These are phyloP conservation scores for Archips xylosteana DNA, from an alignment of 2,888 invertebrate genomes.

Conservation along the genomic window DNA sequence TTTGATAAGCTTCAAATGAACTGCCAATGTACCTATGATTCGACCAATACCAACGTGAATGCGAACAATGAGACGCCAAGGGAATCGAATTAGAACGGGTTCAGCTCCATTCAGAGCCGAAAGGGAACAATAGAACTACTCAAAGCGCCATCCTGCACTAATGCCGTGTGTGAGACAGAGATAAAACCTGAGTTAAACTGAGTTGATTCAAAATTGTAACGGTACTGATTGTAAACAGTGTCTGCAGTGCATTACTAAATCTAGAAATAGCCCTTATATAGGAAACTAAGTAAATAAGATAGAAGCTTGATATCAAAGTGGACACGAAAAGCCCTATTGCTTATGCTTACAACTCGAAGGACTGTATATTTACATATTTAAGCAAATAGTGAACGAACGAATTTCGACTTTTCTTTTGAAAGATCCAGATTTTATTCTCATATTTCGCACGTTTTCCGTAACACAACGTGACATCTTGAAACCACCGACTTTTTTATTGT, in stretches of 20 bases:
- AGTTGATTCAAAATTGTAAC: background rate
- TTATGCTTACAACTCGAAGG: too few species aligned
- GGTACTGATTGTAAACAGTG: slow-evolving; percentile 24
- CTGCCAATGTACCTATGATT: background rate
- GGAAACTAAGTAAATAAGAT: background rate
- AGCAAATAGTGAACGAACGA: too few species aligned
- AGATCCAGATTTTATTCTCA: too few species aligned
- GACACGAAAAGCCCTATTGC: too few species aligned
- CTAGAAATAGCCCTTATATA: slow-evolving; percentile 14
- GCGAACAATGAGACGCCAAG: slow-evolving; percentile 24
- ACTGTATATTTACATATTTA: too few species aligned
- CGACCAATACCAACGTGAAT: slow-evolving; percentile 28
- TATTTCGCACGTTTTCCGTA: too few species aligned
- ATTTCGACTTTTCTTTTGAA: too few species aligned
- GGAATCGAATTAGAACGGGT: slow-evolving; percentile 39
- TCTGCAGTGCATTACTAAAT: slow-evolving; percentile 2
- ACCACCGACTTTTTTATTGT: too few species aligned
- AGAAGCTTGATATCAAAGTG: too few species aligned
- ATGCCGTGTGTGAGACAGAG: slow-evolving; percentile 6
- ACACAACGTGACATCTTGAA: too few species aligned
- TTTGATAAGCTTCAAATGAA: too few species aligned
- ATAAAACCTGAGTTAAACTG: background rate
- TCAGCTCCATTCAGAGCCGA: slow-evolving; percentile 15
- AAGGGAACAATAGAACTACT: slow-evolving; percentile 17
- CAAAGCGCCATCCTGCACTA: slow-evolving; percentile 12